phyloP scores from a whole-genome alignment of 2,113 vertebrate genomes.

The Equus quagga region DNA sequence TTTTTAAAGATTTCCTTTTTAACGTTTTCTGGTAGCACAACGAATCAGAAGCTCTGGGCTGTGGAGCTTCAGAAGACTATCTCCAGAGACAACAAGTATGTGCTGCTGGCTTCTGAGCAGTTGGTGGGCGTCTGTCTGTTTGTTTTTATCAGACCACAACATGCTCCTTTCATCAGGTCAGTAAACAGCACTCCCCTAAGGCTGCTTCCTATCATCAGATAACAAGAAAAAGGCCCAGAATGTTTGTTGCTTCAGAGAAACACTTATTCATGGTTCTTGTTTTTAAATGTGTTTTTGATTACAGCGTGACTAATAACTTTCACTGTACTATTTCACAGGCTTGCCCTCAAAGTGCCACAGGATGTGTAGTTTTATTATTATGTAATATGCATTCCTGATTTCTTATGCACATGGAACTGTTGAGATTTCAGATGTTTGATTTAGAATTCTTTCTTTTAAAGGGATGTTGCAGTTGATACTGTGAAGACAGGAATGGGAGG shows the following conservation, averaged over 20 bases:
- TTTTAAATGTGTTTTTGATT: constrained; percentile 4
- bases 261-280: neutral
- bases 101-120: constrained; percentile 98
- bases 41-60: constrained; percentile 99
- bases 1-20: constrained; percentile 62
- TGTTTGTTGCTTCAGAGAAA: neutral
- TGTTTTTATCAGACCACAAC: constrained; percentile 97
- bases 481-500: constrained; percentile 99
- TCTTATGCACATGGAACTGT: neutral
- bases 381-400: neutral
- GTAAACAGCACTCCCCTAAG: constrained; percentile 54
- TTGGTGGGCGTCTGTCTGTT: constrained; percentile 98
- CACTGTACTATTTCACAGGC: neutral
- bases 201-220: neutral
- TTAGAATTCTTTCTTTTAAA: constrained; percentile 77
- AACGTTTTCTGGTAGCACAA: constrained; percentile 91
- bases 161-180: constrained; percentile 97
- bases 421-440: neutral
- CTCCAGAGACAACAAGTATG: constrained; percentile 97
- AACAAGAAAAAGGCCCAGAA: neutral
- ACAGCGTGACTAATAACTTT: neutral
- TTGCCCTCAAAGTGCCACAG: neutral
- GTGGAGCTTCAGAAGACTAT: constrained; percentile 97
- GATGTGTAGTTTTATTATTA: neutral
- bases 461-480: constrained; percentile 97